phyloP scores from a whole-genome alignment of 2,797 vertebrate species.

The Bovichtus diacanthus region DNA sequence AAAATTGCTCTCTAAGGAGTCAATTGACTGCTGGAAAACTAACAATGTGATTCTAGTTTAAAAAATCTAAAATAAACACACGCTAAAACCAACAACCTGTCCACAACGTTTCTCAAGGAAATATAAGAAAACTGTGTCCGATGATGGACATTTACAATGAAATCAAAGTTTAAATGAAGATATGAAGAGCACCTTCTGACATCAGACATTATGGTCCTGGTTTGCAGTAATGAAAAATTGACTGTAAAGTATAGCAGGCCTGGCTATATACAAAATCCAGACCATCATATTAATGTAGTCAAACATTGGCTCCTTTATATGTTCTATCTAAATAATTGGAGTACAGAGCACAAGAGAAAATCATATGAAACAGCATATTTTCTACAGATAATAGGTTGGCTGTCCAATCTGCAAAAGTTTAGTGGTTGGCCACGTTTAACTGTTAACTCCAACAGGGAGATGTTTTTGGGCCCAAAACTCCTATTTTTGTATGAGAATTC shows the following conservation, averaged over 20 bases:
- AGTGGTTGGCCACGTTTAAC: slow-evolving; percentile 6
- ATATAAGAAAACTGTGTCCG: not conserved
- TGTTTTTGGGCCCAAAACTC: slow-evolving; percentile 14
- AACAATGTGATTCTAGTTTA: not conserved
- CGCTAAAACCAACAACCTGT: not conserved
- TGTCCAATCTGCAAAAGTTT: slow-evolving; percentile 27
- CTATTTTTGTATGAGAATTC: slow-evolving; percentile 1
- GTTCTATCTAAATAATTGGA: slow-evolving; percentile 27
- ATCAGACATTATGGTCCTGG: not conserved
- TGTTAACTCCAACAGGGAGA: not conserved
- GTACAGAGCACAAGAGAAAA: slow-evolving; percentile 43
- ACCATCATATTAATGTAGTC: not conserved
- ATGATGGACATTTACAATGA: slow-evolving; percentile 8
- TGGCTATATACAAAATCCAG: slow-evolving; percentile 3
- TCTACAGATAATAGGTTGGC: slow-evolving; percentile 15
- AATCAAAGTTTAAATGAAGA: slow-evolving; percentile 4
- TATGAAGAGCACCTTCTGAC: not conserved
- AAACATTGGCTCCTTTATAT: not conserved
- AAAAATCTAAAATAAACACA: not conserved
- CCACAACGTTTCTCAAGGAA: not conserved
- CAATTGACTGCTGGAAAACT: not conserved
- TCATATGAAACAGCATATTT: slow-evolving; percentile 42
- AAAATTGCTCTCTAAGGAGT: not conserved
- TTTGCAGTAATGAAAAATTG: not conserved
- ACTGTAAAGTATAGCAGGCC: not conserved